Conservation (phyloP, 2,797 vertebrate genomes). For the Manis pentadactyla region DNA sequence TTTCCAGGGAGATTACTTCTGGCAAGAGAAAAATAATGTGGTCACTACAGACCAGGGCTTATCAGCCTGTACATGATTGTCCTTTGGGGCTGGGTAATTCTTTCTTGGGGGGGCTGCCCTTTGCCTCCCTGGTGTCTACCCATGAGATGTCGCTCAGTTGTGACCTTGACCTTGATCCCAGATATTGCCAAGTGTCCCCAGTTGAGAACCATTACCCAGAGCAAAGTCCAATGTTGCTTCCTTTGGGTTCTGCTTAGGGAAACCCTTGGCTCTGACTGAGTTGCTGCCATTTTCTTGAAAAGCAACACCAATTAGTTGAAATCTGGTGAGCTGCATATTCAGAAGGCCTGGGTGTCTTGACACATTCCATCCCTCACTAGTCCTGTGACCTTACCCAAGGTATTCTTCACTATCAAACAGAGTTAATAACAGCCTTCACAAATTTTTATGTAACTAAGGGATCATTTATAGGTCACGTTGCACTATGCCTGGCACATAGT, state of each 20-base stretch:
- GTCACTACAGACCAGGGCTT: not conserved
- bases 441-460: not conserved
- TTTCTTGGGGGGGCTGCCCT: not conserved
- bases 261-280: slow-evolving; percentile 38
- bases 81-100: not conserved
- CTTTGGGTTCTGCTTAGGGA: not conserved
- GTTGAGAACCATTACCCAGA: no score
- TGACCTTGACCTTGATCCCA: not conserved
- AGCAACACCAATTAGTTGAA: not conserved
- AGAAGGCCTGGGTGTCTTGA: not conserved
- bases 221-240: not conserved
- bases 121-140: not conserved
- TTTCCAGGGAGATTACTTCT: not conserved
- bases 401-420: not conserved
- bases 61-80: accelerated
- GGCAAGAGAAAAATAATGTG: not conserved
- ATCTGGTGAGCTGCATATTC: not conserved
- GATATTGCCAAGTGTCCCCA: not conserved
- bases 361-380: not conserved
- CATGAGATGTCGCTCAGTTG: no score
- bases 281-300: slow-evolving; percentile 57
- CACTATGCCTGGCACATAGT: not conserved
- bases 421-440: not conserved
- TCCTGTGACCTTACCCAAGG: not conserved
- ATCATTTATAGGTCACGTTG: no score